Base-by-base conservation (phyloP, 2,888 invertebrate species). In the Pimpla rufipes region DNA sequence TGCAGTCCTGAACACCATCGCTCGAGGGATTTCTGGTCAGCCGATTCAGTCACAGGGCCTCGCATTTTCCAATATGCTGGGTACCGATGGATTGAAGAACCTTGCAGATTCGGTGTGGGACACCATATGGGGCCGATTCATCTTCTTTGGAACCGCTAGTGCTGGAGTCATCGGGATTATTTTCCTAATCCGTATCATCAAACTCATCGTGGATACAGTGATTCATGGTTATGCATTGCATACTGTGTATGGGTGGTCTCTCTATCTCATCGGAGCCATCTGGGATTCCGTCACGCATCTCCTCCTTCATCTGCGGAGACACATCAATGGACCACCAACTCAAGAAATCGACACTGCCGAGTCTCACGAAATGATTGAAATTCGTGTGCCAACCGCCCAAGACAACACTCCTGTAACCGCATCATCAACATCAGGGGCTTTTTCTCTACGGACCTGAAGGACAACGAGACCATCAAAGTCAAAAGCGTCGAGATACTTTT, bases 171-270 rank as follows among this genome's bases (percentile, higher is more conserved):
- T 47, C 16, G 47, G 47, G n/a, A 47, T 47, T 13, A 42, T 42
- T 11, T 8, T 13, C 8, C 42, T 42, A 2, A 2, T 42, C 7
- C 42, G 42, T 1, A 3, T 35, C 10, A 35, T 29, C 8, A 5
- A 55, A 59, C 59, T 59, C 2, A 59, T n/a, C 35, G 59, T 59
- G 29, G 76, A 76, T 23, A 55, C 55, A 0, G 23, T 76, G 0
- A 55, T 76, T 4, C 76, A 76, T 7, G 76, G 76, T n/a, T 76
- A 66, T 37, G 76, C 66, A 0, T 40, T 67, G 0, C 76, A 76
- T n/a, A 29, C 75, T 6, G 37, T 66, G 5, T 76, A 66, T 21
- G 76, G 62, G 2, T 62, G 62, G 62, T 62, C 62, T 16, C 3
- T 62, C 0, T 8, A 40, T n/a, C 10, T 62, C 10, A 8, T 62